These are phyloP conservation scores for Clusia tigrina DNA, from an alignment of 2,888 invertebrate genomes.

Conservation along the genomic window DNA sequence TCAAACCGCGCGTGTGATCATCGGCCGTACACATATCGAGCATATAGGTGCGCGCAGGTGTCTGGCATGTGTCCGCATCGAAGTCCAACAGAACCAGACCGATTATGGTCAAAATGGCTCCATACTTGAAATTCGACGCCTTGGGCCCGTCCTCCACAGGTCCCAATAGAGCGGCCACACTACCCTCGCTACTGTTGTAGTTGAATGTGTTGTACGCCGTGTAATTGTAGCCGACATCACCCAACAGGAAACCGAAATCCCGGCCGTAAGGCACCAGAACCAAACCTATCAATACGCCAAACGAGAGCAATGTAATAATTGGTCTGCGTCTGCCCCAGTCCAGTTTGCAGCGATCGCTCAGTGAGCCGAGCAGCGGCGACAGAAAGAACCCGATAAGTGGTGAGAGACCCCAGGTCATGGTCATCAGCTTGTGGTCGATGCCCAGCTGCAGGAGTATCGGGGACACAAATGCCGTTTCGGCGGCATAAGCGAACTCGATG, in stretches of 20 bases:
- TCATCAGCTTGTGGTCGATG: conserved; percentile 70
- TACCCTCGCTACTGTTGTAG: conserved; percentile 35
- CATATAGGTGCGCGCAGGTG: conserved; percentile 71
- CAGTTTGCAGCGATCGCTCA: conserved; percentile 68
- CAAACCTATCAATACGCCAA: conserved; percentile 69
- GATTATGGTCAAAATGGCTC: conserved; percentile 68
- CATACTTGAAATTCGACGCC: conserved; percentile 54
- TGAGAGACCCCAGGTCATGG: conserved; percentile 65
- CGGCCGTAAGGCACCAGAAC: conserved; percentile 71
- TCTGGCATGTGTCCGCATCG: conserved; percentile 73
- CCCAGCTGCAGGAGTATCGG: conserved; percentile 71
- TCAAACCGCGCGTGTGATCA: conserved; percentile 70
- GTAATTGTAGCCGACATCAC: conserved; percentile 52
- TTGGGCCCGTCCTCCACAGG: conserved; percentile 28
- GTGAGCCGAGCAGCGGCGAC: conserved; percentile 67
- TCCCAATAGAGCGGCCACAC: conserved; percentile 42
- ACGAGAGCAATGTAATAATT: conserved; percentile 68
- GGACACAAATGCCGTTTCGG: conserved; percentile 74
- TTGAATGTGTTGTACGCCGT: conserved; percentile 29
- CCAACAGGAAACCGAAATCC: conserved; percentile 67
- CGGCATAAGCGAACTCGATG: conserved; percentile 73
- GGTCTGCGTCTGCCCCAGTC: conserved; percentile 69
- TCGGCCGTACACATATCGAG: conserved; percentile 71
- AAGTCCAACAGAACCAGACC: conserved; percentile 72
- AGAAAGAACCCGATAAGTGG: conserved; percentile 64